A percentile compares a stretch with the other conserved stretches of the same genome.
Conservation (phyloP, 2,113 vertebrate species). For the Clarias magur region DNA sequence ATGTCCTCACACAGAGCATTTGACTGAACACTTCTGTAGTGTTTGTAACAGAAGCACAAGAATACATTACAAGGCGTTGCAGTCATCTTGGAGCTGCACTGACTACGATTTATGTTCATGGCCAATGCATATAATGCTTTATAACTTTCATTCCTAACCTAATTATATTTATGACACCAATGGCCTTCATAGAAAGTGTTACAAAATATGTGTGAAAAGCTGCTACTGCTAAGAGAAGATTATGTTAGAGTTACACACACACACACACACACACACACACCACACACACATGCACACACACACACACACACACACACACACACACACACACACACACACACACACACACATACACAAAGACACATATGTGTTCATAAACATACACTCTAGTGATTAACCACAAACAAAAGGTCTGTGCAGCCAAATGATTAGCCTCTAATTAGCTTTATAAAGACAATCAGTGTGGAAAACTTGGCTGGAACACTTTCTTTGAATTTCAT, state of each 20-base stretch:
- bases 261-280: not conserved
- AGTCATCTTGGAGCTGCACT: not conserved
- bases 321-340: not conserved
- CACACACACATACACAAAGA: not conserved
- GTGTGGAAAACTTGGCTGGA: not conserved
- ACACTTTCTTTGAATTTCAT: not conserved
- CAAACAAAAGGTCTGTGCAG: slow-evolving; percentile 17
- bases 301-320: not conserved
- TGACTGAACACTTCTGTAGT: not conserved
- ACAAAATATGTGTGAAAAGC: not conserved
- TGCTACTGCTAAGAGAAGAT: not conserved
- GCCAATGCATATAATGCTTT: not conserved
- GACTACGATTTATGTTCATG: not conserved
- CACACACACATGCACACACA: not conserved
- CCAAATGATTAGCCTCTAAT: slow-evolving; percentile 23
- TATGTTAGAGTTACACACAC: not conserved
- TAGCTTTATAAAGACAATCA: slow-evolving; percentile 26
- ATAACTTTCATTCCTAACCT: not conserved
- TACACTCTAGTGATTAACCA: slow-evolving; percentile 24
- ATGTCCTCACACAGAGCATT: not conserved
- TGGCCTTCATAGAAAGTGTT: not conserved
- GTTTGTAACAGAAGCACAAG: not conserved
- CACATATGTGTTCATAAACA: not conserved
- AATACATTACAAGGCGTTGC: not conserved
- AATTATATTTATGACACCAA: not conserved